Evolutionary conservation across 1,140 invertebrate genomes (phyloP).

Genomic region (Homarus americanus): DNA sequence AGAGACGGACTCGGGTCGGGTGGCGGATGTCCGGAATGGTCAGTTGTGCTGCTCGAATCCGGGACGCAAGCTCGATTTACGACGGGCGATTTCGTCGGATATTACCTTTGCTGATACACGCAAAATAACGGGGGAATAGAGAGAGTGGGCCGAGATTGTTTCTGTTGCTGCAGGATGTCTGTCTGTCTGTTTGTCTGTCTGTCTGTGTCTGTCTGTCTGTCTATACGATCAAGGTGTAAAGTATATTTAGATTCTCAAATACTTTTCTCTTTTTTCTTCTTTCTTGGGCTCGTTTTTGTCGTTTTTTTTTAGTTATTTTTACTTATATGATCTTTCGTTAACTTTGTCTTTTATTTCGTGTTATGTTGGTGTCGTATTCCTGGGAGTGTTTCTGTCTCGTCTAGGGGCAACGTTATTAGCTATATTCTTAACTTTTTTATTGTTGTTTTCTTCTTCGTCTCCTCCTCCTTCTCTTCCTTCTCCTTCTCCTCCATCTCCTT

Average conservation of each 20-base stretch:
- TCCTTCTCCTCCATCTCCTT: background rate
- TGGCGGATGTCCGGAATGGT: slow-evolving; percentile 68
- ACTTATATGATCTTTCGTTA: too few relatives aligned
- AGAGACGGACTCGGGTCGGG: slow-evolving; percentile 61
- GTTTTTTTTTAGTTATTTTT: too few relatives aligned
- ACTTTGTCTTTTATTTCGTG: too few relatives aligned
- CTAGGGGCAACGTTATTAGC: too few relatives aligned
- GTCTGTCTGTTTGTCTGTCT: slow-evolving; percentile 36
- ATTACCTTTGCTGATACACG: slow-evolving; percentile 75
- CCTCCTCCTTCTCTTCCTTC: background rate
- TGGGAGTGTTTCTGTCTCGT: too few relatives aligned
- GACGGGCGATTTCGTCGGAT: slow-evolving; percentile 62
- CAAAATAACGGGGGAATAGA: slow-evolving; percentile 60
- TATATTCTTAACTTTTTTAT: too few relatives aligned
- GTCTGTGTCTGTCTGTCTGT: slow-evolving; percentile 4
- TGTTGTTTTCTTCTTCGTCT: too few relatives aligned
- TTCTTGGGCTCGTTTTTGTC: too few relatives aligned
- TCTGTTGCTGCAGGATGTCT: slow-evolving; percentile 41
- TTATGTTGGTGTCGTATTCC: too few relatives aligned
- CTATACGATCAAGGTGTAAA: background rate
- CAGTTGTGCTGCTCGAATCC: slow-evolving; percentile 28
- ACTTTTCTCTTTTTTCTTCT: too few relatives aligned
- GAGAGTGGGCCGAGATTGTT: slow-evolving; percentile 54
- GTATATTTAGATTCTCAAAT: too few relatives aligned
- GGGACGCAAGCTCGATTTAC: slow-evolving; percentile 64